Evolutionary conservation across 2,113 vertebrate genomes (phyloP).

Genomic region (Grallaria varia): DNA sequence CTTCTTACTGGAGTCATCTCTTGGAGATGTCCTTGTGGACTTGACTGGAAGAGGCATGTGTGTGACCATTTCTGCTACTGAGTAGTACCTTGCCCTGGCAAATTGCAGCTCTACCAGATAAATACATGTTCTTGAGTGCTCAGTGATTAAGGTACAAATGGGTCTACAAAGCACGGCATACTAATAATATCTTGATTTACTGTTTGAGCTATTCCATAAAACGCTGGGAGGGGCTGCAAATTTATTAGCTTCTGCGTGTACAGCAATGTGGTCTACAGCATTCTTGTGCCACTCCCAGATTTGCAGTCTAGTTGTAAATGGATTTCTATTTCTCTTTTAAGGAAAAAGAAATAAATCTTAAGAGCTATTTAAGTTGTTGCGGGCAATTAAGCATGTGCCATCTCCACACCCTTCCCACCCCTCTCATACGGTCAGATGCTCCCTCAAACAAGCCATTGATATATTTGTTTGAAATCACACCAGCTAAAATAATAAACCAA

Average conservation of each 20-base stretch:
- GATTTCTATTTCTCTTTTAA: slow-evolving; percentile 3
- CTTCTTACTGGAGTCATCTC: neutral
- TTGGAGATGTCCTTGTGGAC: fast-evolving
- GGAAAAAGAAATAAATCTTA: neutral
- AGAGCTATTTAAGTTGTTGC: neutral
- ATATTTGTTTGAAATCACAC: neutral
- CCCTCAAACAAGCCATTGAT: neutral
- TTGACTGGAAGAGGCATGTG: neutral
- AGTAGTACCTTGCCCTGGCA: neutral
- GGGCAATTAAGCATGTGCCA: neutral
- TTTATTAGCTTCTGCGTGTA: neutral
- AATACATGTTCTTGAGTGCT: fast-evolving
- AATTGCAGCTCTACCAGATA: neutral
- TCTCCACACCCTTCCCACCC: neutral
- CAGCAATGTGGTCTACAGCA: neutral
- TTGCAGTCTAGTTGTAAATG: neutral
- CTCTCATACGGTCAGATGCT: neutral
- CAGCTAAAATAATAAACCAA: slow-evolving; percentile 5
- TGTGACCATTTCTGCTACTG: neutral
- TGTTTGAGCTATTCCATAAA: neutral
- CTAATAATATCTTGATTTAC: neutral
- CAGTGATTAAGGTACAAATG: neutral
- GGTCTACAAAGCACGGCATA: neutral
- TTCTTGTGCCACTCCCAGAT: neutral
- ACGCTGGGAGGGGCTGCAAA: neutral